Conservation (phyloP, 2,888 invertebrate genomes). For the Acronicta aceris region DNA sequence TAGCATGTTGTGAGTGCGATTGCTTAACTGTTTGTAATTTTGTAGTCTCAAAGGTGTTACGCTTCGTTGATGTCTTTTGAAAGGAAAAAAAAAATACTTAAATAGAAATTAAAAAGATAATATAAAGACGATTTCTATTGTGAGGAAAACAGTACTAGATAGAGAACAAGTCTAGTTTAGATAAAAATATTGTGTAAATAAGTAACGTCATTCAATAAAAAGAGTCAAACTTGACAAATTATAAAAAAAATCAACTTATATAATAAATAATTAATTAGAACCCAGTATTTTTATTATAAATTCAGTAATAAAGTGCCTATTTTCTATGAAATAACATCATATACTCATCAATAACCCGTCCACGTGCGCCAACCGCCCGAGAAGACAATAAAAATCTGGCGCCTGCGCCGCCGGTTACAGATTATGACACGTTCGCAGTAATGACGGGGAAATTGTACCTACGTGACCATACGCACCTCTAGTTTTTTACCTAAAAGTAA, state of each 20-base stretch:
- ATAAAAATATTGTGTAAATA: too few relatives aligned
- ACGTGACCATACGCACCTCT: conserved; percentile 78
- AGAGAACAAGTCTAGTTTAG: too few relatives aligned
- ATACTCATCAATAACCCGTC: conserved; percentile 51
- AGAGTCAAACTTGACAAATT: too few relatives aligned
- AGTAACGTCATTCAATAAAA: too few relatives aligned
- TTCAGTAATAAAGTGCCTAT: not conserved
- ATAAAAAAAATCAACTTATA: not conserved
- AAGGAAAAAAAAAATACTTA: not conserved
- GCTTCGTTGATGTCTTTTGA: conserved; percentile 59
- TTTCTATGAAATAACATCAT: conserved; percentile 47
- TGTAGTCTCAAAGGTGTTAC: not conserved
- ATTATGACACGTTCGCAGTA: conserved; percentile 84
- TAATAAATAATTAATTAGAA: not conserved
- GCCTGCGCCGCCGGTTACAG: conserved; percentile 77
- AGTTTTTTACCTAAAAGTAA: conserved; percentile 78
- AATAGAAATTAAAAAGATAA: too few relatives aligned
- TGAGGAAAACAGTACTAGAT: too few relatives aligned
- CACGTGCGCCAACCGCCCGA: conserved; percentile 66
- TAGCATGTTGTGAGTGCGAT: conserved; percentile 14
- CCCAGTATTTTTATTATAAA: not conserved
- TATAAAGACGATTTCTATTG: too few relatives aligned
- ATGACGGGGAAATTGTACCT: conserved; percentile 83
- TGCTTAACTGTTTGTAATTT: conserved; percentile 15
- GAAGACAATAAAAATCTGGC: conserved; percentile 83